Evolutionary conservation across 2,888 invertebrate species (phyloP).

Genomic region (Dryococelus australis): DNA sequence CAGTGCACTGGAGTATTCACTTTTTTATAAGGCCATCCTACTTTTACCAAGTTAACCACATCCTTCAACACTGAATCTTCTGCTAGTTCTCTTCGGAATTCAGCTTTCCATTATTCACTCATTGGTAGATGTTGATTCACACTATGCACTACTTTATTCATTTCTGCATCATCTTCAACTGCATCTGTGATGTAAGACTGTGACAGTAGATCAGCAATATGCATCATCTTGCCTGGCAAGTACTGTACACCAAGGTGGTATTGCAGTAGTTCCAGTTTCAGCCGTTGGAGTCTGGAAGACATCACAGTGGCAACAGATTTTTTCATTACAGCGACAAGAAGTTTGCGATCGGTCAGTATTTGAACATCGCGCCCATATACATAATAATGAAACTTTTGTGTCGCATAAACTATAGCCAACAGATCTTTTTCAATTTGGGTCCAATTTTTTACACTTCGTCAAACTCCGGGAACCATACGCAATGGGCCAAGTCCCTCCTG

Average conservation of each 20-base stretch:
- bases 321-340: slow-evolving; percentile 17
- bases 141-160: neutral
- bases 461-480: slow-evolving; percentile 54
- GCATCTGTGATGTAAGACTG: too few species aligned
- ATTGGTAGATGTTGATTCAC: neutral
- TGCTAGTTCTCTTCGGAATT: neutral
- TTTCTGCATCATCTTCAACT: neutral
- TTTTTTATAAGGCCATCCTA: neutral
- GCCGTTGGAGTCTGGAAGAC: neutral
- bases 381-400: slow-evolving; percentile 30
- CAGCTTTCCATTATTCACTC: neutral
- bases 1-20: neutral
- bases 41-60: neutral
- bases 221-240: too few species aligned
- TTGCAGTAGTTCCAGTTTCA: neutral
- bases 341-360: slow-evolving; percentile 34
- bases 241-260: neutral
- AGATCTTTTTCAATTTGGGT: slow-evolving; percentile 52
- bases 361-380: slow-evolving; percentile 28
- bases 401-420: slow-evolving; percentile 32
- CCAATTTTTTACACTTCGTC: slow-evolving; percentile 50
- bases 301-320: too few species aligned
- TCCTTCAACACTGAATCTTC: neutral
- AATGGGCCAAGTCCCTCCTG: too few species aligned
- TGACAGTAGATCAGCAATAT: too few species aligned